These are phyloP conservation scores for Sarcophaga subvicina DNA, from an alignment of 2,888 invertebrate species.

Conservation along the genomic window DNA sequence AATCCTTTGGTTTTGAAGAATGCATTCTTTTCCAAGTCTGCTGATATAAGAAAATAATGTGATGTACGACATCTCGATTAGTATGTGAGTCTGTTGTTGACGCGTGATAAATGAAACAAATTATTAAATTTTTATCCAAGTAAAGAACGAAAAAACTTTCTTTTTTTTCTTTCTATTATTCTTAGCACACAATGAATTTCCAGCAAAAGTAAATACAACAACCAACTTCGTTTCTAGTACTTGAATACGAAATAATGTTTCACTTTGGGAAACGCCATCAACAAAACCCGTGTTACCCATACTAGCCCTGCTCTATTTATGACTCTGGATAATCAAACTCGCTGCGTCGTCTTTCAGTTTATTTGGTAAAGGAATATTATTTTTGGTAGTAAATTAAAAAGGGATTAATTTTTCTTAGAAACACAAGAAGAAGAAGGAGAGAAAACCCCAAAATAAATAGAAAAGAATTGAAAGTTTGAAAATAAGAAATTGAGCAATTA, in stretches of 20 bases:
- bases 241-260: neutral
- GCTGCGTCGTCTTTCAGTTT: neutral
- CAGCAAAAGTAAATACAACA: neutral
- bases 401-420: constrained; percentile 63
- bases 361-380: constrained; percentile 7
- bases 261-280: neutral
- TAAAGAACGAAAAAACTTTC: constrained; percentile 21
- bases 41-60: neutral
- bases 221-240: neutral
- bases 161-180: constrained; percentile 45
- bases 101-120: constrained; percentile 71
- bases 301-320: neutral
- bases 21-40: constrained; percentile 12
- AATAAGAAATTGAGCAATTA: constrained; percentile 67
- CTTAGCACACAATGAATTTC: constrained; percentile 15
- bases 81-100: constrained; percentile 54
- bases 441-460: no score
- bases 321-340: constrained; percentile 20
- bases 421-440: neutral
- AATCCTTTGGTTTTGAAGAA: neutral
- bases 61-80: constrained; percentile 6
- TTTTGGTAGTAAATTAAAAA: constrained; percentile 68
- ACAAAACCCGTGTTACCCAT: neutral
- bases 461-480: constrained; percentile 7
- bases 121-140: constrained; percentile 64